Percentiles rank a stretch among this genome's conserved stretches.
Evolutionary conservation across 2,888 invertebrate species (phyloP).

Genomic region (Latheticus oryzae): DNA sequence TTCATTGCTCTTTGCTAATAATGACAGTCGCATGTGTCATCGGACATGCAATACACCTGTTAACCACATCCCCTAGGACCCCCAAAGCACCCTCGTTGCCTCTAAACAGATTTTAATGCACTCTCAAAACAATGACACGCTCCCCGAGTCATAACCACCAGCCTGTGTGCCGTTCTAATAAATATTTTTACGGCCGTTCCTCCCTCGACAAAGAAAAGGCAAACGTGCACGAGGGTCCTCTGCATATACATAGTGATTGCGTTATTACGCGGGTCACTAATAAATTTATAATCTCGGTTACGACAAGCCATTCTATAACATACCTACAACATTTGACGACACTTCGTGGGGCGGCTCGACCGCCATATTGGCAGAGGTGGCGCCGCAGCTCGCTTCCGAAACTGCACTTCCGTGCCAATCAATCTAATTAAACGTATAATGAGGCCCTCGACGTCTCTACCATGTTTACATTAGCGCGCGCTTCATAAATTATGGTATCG

Average conservation of each 20-base stretch:
- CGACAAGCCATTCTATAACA: conserved; percentile 28
- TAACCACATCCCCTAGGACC: conserved; percentile 63
- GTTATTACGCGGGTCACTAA: conserved; percentile 46
- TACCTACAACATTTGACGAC: conserved; percentile 16
- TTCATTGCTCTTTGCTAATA: conserved; percentile 20
- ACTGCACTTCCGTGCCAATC: conserved; percentile 32
- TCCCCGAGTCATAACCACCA: conserved; percentile 59
- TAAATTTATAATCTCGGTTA: conserved; percentile 45
- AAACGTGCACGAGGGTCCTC: conserved; percentile 34
- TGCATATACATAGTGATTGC: conserved; percentile 40
- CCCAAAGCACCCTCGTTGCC: conserved; percentile 59
- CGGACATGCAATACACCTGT: conserved; percentile 66
- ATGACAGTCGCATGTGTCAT: conserved; percentile 36
- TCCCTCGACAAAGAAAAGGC: conserved; percentile 37
- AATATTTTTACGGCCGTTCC: conserved; percentile 57
- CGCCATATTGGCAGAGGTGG: conserved; percentile 27
- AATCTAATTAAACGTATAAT: conserved; percentile 40
- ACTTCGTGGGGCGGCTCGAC: conserved; percentile 15
- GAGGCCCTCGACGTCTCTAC: conserved; percentile 40
- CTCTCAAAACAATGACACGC: conserved; percentile 63
- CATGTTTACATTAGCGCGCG: conserved; percentile 51
- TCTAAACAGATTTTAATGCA: conserved; percentile 71
- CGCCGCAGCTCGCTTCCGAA: conserved; percentile 18
- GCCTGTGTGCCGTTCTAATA: conserved; percentile 56
- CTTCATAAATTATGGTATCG: conserved; percentile 56